Evolutionary conservation across 2,888 invertebrate genomes (phyloP).

Genomic region (Mechanitis mazaeus): DNA sequence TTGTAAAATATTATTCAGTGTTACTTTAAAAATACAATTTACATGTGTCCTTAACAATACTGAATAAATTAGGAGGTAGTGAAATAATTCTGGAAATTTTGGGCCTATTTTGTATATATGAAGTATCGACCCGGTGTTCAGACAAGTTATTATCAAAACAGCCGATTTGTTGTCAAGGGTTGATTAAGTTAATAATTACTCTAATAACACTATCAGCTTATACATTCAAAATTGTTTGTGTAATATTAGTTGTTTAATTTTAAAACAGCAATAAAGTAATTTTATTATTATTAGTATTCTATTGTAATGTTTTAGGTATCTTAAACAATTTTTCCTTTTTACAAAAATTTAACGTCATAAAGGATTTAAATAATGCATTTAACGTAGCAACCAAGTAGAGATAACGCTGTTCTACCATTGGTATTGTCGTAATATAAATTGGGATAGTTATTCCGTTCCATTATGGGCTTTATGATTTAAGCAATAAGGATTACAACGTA

Average conservation of each 20-base stretch:
- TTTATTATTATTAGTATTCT: neutral
- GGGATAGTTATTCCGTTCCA: slow-evolving; percentile 2
- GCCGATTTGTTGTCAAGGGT: neutral
- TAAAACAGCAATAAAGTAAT: no score
- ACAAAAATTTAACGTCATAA: slow-evolving; percentile 20
- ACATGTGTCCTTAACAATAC: no score
- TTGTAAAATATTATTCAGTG: no score
- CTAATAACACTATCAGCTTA: no score
- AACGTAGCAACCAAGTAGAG: slow-evolving; percentile 17
- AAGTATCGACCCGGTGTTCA: neutral
- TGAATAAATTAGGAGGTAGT: no score
- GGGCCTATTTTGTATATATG: no score
- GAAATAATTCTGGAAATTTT: no score
- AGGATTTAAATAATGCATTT: slow-evolving; percentile 20
- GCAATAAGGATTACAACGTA: slow-evolving; percentile 18
- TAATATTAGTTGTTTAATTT: no score
- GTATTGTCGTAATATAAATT: slow-evolving; percentile 14
- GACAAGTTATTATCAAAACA: neutral
- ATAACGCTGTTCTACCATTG: slow-evolving; percentile 21
- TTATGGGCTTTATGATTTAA: slow-evolving; percentile 4
- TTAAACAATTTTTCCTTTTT: slow-evolving; percentile 4
- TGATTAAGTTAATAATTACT: no score
- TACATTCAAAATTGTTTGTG: no score
- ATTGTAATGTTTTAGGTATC: neutral
- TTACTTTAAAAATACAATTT: no score